phyloP scores from a whole-genome alignment of 2,888 invertebrate genomes.

The Pasiphila rectangulata region DNA sequence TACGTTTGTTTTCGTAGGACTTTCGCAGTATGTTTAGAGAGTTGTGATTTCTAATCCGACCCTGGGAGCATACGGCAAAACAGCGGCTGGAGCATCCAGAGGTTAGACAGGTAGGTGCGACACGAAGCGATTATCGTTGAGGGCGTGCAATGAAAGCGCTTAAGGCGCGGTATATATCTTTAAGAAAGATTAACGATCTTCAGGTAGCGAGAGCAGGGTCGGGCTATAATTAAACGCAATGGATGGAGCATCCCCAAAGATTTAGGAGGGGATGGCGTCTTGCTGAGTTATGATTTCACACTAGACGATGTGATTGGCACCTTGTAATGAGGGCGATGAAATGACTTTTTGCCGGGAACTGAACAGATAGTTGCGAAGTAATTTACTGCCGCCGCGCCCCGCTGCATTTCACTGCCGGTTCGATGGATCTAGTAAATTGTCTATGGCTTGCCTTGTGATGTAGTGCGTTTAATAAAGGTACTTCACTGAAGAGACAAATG shows the following conservation, averaged over 20 bases:
- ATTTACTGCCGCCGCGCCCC: background rate
- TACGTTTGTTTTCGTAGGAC: background rate
- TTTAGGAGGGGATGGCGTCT: slow-evolving; percentile 74
- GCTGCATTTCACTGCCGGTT: background rate
- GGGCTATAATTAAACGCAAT: slow-evolving; percentile 79
- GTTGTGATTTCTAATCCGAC: slow-evolving; percentile 32
- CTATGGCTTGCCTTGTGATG: too few species aligned
- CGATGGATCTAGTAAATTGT: background rate
- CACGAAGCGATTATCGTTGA: slow-evolving; percentile 69
- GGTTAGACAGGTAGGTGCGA: slow-evolving; percentile 46
- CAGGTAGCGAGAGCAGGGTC: slow-evolving; percentile 73
- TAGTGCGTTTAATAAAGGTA: too few species aligned
- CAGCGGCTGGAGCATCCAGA: slow-evolving; percentile 46
- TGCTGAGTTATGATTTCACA: slow-evolving; percentile 79
- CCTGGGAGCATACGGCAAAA: slow-evolving; percentile 38
- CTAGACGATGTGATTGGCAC: slow-evolving; percentile 72
- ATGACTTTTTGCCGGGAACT: slow-evolving; percentile 51
- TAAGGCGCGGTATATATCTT: slow-evolving; percentile 73
- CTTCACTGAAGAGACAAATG: background rate
- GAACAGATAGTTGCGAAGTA: slow-evolving; percentile 33
- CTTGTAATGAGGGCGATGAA: slow-evolving; percentile 63
- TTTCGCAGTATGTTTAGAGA: too few species aligned
- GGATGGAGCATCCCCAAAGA: slow-evolving; percentile 75
- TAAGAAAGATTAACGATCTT: slow-evolving; percentile 80
- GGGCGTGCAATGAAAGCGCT: slow-evolving; percentile 56